phyloP scores from a whole-genome alignment of 2,113 vertebrate species.

The Riparia riparia region DNA sequence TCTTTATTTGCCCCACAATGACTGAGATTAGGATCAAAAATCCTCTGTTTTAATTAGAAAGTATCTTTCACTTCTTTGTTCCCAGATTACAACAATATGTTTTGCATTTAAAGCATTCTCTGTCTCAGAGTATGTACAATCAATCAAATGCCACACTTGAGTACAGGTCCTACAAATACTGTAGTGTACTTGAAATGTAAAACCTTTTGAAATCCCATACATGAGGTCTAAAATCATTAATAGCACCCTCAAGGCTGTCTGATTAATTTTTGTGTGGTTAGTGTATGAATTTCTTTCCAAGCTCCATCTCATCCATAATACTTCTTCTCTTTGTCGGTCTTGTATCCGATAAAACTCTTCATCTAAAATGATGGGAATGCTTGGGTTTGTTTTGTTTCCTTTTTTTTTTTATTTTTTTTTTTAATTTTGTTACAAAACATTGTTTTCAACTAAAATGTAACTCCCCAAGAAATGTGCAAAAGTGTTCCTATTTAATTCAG shows the following conservation, averaged over 20 bases:
- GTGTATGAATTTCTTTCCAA: conserved; percentile 4
- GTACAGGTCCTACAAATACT: conserved; percentile 18
- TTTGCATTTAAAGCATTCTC: conserved; percentile 47
- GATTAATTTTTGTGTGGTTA: conserved; percentile 39
- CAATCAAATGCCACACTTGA: conserved; percentile 45
- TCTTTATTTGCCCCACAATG: conserved; percentile 9
- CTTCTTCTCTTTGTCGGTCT: not conserved
- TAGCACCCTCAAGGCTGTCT: not conserved
- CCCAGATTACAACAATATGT: not conserved
- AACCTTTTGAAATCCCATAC: conserved; percentile 26
- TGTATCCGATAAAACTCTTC: not conserved
- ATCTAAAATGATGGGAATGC: not conserved
- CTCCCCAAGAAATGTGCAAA: not conserved
- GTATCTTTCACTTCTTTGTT: conserved; percentile 39
- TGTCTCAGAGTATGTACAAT: not conserved
- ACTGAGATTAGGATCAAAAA: conserved; percentile 33
- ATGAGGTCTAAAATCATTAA: conserved; percentile 30
- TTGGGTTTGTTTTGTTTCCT: not conserved
- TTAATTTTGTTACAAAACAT: not conserved
- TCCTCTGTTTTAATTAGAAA: conserved; percentile 46
- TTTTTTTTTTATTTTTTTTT: too few species aligned
- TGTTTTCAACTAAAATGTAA: not conserved
- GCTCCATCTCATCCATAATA: not conserved
- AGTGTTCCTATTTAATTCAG: not conserved
- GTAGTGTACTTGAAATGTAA: conserved; percentile 19